phyloP scores from a whole-genome alignment of 2,113 vertebrate species.

The Zosterops lateralis region DNA sequence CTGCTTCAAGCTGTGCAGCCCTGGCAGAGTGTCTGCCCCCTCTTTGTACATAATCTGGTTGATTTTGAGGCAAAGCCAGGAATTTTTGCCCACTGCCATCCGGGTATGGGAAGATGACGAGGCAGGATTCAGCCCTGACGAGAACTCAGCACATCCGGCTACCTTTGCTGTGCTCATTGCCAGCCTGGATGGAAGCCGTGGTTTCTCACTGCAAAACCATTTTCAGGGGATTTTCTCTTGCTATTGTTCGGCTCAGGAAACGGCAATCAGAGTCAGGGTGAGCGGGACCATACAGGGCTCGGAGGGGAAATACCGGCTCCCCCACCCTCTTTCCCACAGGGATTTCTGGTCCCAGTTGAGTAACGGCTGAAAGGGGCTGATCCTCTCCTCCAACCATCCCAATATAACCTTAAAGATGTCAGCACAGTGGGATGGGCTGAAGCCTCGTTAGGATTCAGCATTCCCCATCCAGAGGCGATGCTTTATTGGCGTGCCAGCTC shows the following conservation, averaged over 20 bases:
- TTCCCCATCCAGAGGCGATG: neutral
- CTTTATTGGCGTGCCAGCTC: neutral
- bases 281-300: neutral
- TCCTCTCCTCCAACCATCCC: neutral
- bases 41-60: neutral
- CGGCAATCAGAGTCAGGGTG: rapidly evolving
- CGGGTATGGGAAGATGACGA: neutral
- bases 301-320: constrained; percentile 26
- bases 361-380: neutral
- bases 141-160: neutral
- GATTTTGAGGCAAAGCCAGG: neutral
- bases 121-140: neutral
- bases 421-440: neutral
- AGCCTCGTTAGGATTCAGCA: neutral
- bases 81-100: neutral
- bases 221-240: constrained; percentile 12
- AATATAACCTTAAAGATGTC: neutral
- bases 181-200: rapidly evolving
- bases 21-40: neutral
- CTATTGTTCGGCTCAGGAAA: constrained; percentile 54
- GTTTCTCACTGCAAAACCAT: neutral
- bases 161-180: neutral
- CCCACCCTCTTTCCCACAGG: constrained; percentile 8
- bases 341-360: neutral
- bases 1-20: neutral